These are phyloP conservation scores for Morelia viridis DNA, from an alignment of 2,797 vertebrate species.

Conservation along the genomic window DNA sequence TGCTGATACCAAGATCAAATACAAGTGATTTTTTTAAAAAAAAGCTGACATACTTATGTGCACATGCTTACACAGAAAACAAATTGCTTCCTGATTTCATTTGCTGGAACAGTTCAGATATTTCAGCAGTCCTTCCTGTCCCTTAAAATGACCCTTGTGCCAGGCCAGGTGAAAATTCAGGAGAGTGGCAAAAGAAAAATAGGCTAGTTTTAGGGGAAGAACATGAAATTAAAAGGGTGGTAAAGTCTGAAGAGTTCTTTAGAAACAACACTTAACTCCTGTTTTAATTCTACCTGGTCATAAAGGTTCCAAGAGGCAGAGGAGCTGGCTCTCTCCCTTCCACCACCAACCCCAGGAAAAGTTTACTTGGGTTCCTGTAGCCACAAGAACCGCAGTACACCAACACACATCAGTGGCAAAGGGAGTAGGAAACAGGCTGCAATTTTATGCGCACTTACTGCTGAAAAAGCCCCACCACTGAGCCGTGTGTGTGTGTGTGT, in stretches of 20 bases:
- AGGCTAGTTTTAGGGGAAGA: neutral
- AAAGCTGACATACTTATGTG: neutral
- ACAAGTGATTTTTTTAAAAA: neutral
- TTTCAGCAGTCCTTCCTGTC: neutral
- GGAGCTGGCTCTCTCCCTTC: no score
- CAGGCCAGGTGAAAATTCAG: neutral
- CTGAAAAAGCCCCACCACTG: neutral
- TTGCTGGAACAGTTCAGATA: neutral
- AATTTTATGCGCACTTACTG: neutral
- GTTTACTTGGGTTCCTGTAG: neutral
- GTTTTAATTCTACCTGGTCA: neutral
- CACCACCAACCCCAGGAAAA: neutral
- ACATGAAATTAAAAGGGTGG: neutral
- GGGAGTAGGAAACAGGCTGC: neutral
- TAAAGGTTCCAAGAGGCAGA: no score
- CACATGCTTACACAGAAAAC: neutral
- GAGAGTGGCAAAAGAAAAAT: neutral
- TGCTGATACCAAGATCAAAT: neutral
- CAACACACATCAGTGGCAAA: neutral
- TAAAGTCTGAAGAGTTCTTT: neutral
- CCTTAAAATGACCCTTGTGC: neutral
- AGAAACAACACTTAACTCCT: neutral
- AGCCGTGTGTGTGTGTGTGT: accelerated
- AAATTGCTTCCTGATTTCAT: neutral
- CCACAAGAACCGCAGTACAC: neutral